A percentile compares a stretch with the other conserved stretches of the same genome.
Conservation (phyloP, 1,140 invertebrate species). For the Ceratosolen fusciceps region DNA sequence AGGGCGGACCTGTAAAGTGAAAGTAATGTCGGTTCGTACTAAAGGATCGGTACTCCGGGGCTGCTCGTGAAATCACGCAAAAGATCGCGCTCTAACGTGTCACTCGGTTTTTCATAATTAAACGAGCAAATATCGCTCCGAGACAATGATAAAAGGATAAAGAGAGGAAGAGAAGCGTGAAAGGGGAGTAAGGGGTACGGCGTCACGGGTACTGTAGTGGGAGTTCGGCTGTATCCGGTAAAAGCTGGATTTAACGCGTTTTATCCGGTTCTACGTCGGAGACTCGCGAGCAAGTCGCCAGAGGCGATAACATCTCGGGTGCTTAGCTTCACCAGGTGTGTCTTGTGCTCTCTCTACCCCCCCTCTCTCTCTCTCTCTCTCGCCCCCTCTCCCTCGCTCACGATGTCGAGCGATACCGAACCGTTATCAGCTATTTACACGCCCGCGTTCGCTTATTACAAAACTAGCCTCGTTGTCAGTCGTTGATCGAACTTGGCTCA, state of each 20-base stretch:
- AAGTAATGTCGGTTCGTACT: no score
- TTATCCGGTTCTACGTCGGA: conserved; percentile 19
- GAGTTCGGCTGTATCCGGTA: conserved; percentile 28
- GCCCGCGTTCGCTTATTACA: background rate
- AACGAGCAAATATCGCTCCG: background rate
- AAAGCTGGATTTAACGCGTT: conserved; percentile 31
- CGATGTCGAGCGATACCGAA: background rate
- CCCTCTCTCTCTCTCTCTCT: no score
- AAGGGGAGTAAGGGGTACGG: no score
- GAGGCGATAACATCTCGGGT: background rate
- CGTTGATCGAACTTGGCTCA: no score
- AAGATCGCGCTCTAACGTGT: background rate
- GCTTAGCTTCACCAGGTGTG: background rate
- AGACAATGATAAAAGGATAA: background rate
- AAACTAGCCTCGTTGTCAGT: no score
- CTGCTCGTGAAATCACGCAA: background rate
- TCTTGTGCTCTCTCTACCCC: no score
- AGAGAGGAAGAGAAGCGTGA: background rate
- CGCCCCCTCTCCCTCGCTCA: no score
- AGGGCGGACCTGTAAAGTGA: no score
- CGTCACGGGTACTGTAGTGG: background rate
- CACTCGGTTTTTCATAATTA: background rate
- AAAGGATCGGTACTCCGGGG: no score
- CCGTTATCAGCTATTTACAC: background rate
- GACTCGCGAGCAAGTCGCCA: background rate